phyloP scores from a whole-genome alignment of 2,113 vertebrate species.

The Nycticryphes semicollaris region DNA sequence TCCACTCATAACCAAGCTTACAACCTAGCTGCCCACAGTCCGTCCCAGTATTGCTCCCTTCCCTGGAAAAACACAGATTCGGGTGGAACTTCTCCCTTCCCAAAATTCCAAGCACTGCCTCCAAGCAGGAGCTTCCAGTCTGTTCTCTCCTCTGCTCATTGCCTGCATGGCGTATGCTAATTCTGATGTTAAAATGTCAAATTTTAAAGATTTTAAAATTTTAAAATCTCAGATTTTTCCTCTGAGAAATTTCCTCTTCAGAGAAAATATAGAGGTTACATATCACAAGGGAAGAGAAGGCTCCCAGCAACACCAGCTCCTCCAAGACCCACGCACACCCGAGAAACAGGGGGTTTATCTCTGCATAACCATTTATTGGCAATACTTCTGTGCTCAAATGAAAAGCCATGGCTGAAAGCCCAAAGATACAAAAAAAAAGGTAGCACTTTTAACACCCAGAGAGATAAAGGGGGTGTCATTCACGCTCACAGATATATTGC shows the following conservation, averaged over 20 bases:
- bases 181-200: not conserved
- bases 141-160: not conserved
- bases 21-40: rapidly evolving
- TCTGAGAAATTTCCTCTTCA: not conserved
- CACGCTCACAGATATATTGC: not conserved
- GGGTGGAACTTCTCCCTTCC: not conserved
- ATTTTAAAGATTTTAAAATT: too few species aligned
- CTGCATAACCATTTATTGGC: not conserved
- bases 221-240: too few species aligned
- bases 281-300: not conserved
- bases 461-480: not conserved
- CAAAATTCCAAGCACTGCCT: not conserved
- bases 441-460: not conserved
- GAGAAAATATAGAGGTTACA: not conserved
- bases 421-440: not conserved
- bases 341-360: not conserved
- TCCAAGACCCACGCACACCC: rapidly evolving
- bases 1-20: not conserved
- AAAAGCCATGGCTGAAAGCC: not conserved
- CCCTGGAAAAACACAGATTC: rapidly evolving
- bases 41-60: not conserved
- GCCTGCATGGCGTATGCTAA: rapidly evolving
- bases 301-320: not conserved
- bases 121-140: not conserved
- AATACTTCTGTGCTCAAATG: not conserved